Conservation (phyloP, 2,797 vertebrate genomes). For the Hoplostethus atlanticus region DNA sequence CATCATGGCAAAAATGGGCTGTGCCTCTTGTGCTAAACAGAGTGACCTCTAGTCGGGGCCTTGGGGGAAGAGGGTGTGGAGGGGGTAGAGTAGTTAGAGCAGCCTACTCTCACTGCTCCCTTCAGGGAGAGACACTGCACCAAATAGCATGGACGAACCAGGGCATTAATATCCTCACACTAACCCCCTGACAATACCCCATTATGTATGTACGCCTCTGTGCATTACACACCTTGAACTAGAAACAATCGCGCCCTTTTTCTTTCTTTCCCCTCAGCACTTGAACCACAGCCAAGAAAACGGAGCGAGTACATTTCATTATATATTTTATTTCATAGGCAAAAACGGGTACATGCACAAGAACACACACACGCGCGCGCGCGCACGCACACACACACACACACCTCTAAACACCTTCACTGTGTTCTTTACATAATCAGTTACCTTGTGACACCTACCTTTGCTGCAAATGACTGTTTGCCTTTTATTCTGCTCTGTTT, state of each 20-base stretch:
- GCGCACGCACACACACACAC: conserved; percentile 50
- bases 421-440: conserved; percentile 81
- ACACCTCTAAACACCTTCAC: conserved; percentile 66
- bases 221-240: conserved; percentile 85
- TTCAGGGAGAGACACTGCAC: conserved; percentile 83
- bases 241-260: conserved; percentile 82
- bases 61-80: conserved; percentile 66
- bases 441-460: conserved; percentile 84
- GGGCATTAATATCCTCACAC: conserved; percentile 85
- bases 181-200: conserved; percentile 85
- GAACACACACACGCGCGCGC: conserved; percentile 13
- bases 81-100: conserved; percentile 80
- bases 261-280: conserved; percentile 80
- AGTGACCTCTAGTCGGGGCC: conserved; percentile 83
- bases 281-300: conserved; percentile 81
- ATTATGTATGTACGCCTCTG: conserved; percentile 85
- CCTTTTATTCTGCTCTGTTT: conserved; percentile 80
- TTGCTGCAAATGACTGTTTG: conserved; percentile 82
- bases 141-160: conserved; percentile 81
- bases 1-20: conserved; percentile 72
- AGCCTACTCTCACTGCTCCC: conserved; percentile 78
- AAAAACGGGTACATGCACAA: conserved; percentile 43
- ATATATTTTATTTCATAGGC: conserved; percentile 68
- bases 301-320: conserved; percentile 71
- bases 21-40: conserved; percentile 80